A percentile compares a stretch with the other conserved stretches of the same genome.
phyloP scores from a whole-genome alignment of 1,140 invertebrate genomes.

The Nephotettix cincticeps region DNA sequence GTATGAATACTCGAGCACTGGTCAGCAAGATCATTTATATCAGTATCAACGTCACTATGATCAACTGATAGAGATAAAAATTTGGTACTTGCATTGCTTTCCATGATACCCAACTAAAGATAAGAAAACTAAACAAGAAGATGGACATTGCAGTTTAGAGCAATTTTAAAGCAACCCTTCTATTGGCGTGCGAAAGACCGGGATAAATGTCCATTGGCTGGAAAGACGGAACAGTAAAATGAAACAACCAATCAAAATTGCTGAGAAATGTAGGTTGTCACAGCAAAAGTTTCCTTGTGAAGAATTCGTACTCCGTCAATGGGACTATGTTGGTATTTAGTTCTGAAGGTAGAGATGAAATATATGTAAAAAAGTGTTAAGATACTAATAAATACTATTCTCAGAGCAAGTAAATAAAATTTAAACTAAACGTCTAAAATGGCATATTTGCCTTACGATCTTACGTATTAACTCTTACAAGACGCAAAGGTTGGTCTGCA shows the following conservation, averaged over 20 bases:
- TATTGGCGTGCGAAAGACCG: constrained; percentile 6
- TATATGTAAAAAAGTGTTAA: no score
- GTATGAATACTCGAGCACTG: not conserved
- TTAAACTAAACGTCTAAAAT: no score
- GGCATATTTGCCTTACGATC: no score
- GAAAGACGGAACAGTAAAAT: not conserved
- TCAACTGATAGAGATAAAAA: not conserved
- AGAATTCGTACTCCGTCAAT: no score
- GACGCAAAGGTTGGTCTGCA: no score
- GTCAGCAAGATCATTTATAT: not conserved
- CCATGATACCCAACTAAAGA: not conserved
- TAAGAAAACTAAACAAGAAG: constrained; percentile 9
- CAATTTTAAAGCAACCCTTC: not conserved
- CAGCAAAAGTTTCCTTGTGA: no score
- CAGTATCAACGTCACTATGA: not conserved
- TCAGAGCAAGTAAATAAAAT: no score
- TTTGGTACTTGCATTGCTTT: not conserved
- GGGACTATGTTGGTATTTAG: no score
- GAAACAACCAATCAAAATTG: not conserved
- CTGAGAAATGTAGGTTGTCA: not conserved
- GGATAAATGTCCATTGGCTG: not conserved
- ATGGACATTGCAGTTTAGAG: not conserved
- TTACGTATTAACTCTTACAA: no score
- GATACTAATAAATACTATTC: no score
- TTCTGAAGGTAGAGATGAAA: no score